Evolutionary conservation across 2,113 vertebrate species (phyloP).

Genomic region (Bujurquina vittata): DNA sequence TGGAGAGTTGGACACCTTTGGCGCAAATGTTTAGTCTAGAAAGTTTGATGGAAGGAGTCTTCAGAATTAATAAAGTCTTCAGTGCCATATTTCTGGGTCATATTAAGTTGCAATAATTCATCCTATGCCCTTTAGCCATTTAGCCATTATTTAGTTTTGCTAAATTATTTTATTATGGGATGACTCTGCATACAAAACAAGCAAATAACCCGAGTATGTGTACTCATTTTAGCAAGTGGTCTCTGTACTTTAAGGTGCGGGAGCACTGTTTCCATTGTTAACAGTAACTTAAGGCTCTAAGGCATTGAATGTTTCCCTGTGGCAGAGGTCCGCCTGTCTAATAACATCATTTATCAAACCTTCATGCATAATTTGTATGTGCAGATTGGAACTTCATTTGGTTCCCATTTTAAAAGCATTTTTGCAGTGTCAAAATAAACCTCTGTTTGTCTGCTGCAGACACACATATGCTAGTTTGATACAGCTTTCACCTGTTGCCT

Average conservation of each 20-base stretch:
- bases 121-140: background rate
- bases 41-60: background rate
- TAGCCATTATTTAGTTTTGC: background rate
- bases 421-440: background rate
- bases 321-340: background rate
- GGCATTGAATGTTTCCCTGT: background rate
- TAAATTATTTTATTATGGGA: background rate
- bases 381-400: background rate
- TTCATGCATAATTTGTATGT: background rate
- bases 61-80: background rate
- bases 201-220: background rate
- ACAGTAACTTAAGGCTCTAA: background rate
- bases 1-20: background rate
- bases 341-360: background rate
- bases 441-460: conserved; percentile 9
- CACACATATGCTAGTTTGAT: background rate
- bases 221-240: background rate
- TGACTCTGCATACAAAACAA: background rate
- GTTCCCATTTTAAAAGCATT: background rate
- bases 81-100: background rate
- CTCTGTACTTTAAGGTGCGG: background rate
- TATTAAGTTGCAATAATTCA: background rate
- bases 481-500: conserved; percentile 52
- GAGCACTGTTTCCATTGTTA: background rate
- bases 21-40: background rate